Evolutionary conservation across 2,113 vertebrate species (phyloP), one percentile per base, ranked within the genome.

Genomic region (Bagarius yarrelli): DNA sequence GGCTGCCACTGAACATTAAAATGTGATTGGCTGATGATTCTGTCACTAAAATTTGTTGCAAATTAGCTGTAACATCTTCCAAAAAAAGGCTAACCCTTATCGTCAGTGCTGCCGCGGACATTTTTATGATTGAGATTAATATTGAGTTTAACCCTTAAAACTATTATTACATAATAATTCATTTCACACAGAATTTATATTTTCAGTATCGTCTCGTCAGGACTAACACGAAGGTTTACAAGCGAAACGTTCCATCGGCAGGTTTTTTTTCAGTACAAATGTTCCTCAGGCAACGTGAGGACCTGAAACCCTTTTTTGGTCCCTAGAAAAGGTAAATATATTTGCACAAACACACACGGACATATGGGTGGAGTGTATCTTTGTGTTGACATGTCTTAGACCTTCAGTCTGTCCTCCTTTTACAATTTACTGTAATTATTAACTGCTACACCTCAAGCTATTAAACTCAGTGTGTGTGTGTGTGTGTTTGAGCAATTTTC

Each of bases 361-460:
- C 53, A 13, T 5, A 30, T 12, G 16, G 50, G 23, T 13, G 30
- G 25, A 19, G n/a, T 23, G n/a, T 76, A 18, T 56, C 61, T 53
- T 63, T 81, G 50, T 36, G 44, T 53, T 53, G 59, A 78, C 21
- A 55, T 27, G 25, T 27, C 16, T 75, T 11, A 73, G 55, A 47
- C 57, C 67, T 71, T 80, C 50, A 53, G 47, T 56, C 15, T 56
- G 72, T 30, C 50, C 71, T 72, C 55, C n/a, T n/a, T 56, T 36
- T 69, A n/a, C 32, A 53, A 56, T 69, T 56, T 55, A 79, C 77
- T 55, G 71, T 36, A 74, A 81, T 74, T 47, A 74, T 74, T 81
- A 61, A 81, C 47, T 60, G 64, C 32, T 21, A 47, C 40, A 64
- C 19, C 60, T 50, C 34, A 19, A 59, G 71, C 79, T 55, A 40